Base-by-base conservation (phyloP, 64 coral and sea anemone species). In the Pocillopora damicornis region DNA sequence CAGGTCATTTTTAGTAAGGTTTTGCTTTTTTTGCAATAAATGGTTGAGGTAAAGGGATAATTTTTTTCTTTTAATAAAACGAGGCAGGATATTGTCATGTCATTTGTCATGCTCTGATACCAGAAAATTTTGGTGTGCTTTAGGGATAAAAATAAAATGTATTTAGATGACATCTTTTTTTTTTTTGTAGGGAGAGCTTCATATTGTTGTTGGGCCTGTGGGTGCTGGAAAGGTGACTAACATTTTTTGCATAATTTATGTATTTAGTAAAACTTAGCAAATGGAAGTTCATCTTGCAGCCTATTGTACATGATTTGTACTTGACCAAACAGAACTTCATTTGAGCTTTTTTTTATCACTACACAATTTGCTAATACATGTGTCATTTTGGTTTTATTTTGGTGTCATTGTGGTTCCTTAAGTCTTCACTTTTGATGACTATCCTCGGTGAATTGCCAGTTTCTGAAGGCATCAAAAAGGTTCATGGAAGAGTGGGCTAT, bases 391-490 rank as follows among this genome's bases (percentile, higher is more conserved):
- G 76, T 58, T 11, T 4, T 15, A 13, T 64, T 74, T 35, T 35
- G 30, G 30, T 30, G 15, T 13, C 86, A 59, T 65, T 62, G 68
- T 15, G 81, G n/a, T 38, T 91, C 42, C 61, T 79, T 5, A 83
- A 98, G 96, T 95, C 96, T 0, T 98, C 96, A 10, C 45, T 98
- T 18, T 65, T 98, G n/a, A 92, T 95, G 90, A 88, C 90, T 18
- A 42, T 98, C 35, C 96, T 98, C 1, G 90, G 90, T 66, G 96
- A 98, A 67, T 58, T 98, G 80, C 90, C 78, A 35, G 37, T 98
- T 79, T 84, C 87, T 17, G 60, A 75, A 34, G 96, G 96, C 23
- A 73, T 58, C 16, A 59, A 92, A 14, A 74, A 80, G 1, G 79
- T 95, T 65, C 87, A 89, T 75, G 93, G 97, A 4, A 92, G 45